These are phyloP conservation scores for Athalia rosae DNA, from an alignment of 2,888 invertebrate genomes.

Conservation along the genomic window DNA sequence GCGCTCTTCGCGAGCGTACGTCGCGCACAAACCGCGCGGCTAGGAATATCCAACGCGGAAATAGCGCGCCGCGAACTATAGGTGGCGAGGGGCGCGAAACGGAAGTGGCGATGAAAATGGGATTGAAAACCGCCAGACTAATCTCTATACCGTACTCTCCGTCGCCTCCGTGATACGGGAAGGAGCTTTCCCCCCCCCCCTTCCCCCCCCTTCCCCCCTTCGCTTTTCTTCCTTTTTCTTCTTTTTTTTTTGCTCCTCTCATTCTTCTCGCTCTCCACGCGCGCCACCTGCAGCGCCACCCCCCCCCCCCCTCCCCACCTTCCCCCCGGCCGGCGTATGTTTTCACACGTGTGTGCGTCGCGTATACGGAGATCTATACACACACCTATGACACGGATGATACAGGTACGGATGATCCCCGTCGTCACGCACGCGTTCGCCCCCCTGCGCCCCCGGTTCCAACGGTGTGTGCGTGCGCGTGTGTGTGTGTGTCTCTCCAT, in stretches of 20 bases:
- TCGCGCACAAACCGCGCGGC: too few species aligned
- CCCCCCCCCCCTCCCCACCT: too few species aligned
- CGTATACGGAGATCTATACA: too few species aligned
- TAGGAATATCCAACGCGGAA: background rate
- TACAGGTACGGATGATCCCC: too few species aligned
- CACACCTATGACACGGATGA: too few species aligned
- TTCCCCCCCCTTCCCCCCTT: slow-evolving; percentile 38
- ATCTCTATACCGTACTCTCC: slow-evolving; percentile 58
- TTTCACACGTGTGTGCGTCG: background rate
- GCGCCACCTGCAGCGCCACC: too few species aligned
- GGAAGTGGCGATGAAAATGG: slow-evolving; percentile 69
- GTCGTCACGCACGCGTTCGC: too few species aligned
- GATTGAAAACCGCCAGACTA: slow-evolving; percentile 72
- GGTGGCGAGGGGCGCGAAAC: slow-evolving; percentile 24
- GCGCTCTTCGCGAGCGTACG: too few species aligned
- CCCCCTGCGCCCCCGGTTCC: too few species aligned
- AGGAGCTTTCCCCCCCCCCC: slow-evolving; percentile 34
- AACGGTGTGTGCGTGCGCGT: background rate
- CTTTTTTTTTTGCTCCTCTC: too few species aligned
- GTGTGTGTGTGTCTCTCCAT: too few species aligned
- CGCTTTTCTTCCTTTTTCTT: slow-evolving; percentile 33
- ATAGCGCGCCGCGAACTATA: background rate
- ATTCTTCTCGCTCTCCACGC: too few species aligned
- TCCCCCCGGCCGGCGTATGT: background rate
- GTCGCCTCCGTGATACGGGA: slow-evolving; percentile 16